Base-by-base conservation (phyloP, 2,113 vertebrate genomes). In the Ceyx melanurus region DNA sequence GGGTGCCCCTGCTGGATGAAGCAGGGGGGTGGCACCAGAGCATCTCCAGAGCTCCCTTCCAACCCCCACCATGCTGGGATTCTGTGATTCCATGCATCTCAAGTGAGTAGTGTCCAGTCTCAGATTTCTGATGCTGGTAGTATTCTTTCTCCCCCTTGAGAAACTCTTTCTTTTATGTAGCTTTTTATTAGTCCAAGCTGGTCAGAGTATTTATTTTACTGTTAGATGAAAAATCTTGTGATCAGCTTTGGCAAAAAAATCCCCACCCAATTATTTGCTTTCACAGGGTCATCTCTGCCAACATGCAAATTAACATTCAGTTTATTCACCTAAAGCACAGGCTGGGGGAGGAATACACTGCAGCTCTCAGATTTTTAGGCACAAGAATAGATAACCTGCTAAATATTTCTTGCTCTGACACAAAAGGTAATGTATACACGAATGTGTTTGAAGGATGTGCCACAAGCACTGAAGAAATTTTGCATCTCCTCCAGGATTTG, bases 341-440 rank as follows among this genome's bases (percentile, higher is more conserved):
- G 14, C 2, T n/a, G 23, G 33, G n/a, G 7, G n/a, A 57, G 31
- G 54, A 48, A 48, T 11, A 37, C 20, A 12, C 20, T 76, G 37
- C 23, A 50, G 40, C 33, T 53, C 43, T 82, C 66, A 20, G 62
- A 50, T n/a, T 40, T 75, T 46, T 10, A 65, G 40, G 46, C 19
- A 25, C 40, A 16, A 42, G 20, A 78, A 58, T 11, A 43, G 5
- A 51, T 4, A 82, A 64, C 9, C 31, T 3, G 21, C 16, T 11
- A 15, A 60, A 64, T 45, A 29, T 9, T 15, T 11, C 43, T 60
- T 29, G 10, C 3, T 50, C 20, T 33, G 16, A 9, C 13, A 28
- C 14, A 45, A 25, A 86, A 70, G 28, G 11, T 13, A 29, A 20
- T 5, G 5, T 18, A 48, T 5, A 23, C 2, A 2, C 0, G 0